Evolutionary conservation across 2,888 invertebrate species (phyloP), one percentile per base, ranked within the genome.

Genomic region (Aspidapion aeneum): DNA sequence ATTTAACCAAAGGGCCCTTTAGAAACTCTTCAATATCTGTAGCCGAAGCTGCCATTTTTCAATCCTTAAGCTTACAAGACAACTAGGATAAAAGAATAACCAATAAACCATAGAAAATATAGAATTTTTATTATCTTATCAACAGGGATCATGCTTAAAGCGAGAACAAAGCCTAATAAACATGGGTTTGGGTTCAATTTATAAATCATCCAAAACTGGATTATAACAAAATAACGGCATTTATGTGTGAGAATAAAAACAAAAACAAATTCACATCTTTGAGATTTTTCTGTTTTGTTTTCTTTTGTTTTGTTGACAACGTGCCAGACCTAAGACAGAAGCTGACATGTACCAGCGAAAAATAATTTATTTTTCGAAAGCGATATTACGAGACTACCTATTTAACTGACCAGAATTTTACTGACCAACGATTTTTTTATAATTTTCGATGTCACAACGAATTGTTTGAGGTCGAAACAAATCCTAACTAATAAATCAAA

Each of bases 21-120:
- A 93, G 85, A 81, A 93, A 90, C 77, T 93, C 91, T 78, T 93
- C 91, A 74, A 93, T 88, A 82, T 91, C 91, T 74, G 86, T 83
- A 74, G 87, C 84, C 77, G 89, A 83, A 73, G 87, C 86, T 84
- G 80, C 79, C 80, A 80, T 80, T 74, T 70, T 69, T n/a, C n/a
- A n/a, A n/a, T n/a, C n/a, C n/a, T n/a, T n/a, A n/a, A n/a, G n/a
- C n/a, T n/a, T n/a, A n/a, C n/a, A n/a, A n/a, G 5, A 35, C 35
- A 35, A 35, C 12, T 35, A 35, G 12, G 3, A 35, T 35, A 35
- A 35, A 35, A 35, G 5, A 35, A 35, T 35, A 35, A 35, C 12
- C 12, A 35, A n/a, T n/a, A n/a, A n/a, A n/a, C n/a, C n/a, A n/a
- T n/a, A n/a, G n/a, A n/a, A 35, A 35, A 3, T 35, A 35, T 35